phyloP scores from a whole-genome alignment of 2,113 vertebrate species.

The Nothocercus julius region DNA sequence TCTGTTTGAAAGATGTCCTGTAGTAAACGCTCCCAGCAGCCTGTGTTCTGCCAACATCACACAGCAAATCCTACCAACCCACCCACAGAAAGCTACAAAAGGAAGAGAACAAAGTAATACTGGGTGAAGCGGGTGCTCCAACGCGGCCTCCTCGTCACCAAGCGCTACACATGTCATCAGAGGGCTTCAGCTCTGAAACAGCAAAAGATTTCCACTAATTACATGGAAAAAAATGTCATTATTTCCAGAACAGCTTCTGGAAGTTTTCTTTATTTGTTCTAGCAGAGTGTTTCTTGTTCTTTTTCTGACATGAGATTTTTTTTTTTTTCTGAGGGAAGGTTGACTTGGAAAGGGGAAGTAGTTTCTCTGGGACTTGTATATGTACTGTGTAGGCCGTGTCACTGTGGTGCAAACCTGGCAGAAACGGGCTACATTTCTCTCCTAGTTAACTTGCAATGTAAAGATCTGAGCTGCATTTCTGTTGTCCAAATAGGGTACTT shows the following conservation, averaged over 20 bases:
- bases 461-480: background rate
- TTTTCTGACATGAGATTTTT: background rate
- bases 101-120: background rate
- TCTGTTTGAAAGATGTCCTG: background rate
- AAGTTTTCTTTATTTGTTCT: background rate
- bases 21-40: background rate
- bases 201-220: background rate
- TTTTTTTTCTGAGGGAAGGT: background rate
- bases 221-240: background rate
- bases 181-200: background rate
- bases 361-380: background rate
- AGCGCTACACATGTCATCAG: fast-evolving
- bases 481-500: background rate
- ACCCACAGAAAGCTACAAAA: background rate
- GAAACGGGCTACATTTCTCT: background rate
- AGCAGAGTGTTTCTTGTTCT: background rate
- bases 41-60: background rate
- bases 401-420: background rate
- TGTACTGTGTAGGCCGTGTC: background rate
- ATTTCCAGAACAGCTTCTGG: background rate
- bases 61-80: background rate
- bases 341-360: background rate
- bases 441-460: background rate
- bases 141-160: fast-evolving
- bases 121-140: background rate